Evolutionary conservation across 2,888 invertebrate genomes (phyloP), one percentile per base, ranked within the genome.

Genomic region (Drosophila greeni): DNA sequence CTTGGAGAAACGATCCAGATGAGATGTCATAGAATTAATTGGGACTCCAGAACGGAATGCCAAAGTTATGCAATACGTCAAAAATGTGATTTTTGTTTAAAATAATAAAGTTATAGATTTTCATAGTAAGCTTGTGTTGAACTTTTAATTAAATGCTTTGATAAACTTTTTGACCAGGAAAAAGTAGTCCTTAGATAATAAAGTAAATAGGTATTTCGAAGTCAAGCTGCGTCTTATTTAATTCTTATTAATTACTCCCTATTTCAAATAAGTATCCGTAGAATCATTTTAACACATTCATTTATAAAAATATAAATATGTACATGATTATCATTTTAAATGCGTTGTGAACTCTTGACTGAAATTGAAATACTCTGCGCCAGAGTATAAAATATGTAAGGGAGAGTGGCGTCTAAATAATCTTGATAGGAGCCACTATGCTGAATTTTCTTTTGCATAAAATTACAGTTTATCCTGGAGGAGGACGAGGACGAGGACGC

Each of bases 381-480:
- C 2, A 45, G 29, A 2, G 18, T 12, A 34, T 45, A 11, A 31
- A 37, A 37, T 61, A 49, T 48, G 14, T 65, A 36, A 20, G 18
- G 26, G 59, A 70, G 72, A 72, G 53, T 72, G 74, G 66, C 54
- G 72, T 68, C 51, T 58, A 60, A 49, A 75, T 73, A 73, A 79
- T 80, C 80, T 76, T 56, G 66, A 71, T 40, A 23, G 58, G 8
- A 53, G 36, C 72, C 62, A 60, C 65, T 33, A 66, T 72, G 66
- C 65, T 72, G 60, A 70, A 75, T 76, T 76, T 79, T 71, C 68
- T 72, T 82, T 82, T 75, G 82, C 80, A 81, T 81, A 81, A 82
- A 77, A 82, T 81, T 81, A 80, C 77, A 76, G 75, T 77, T 80
- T 74, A 68, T 70, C 70, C 74, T 71, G 56, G 59, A 53, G 53